These are phyloP conservation scores for Campylomormyrus tamandua DNA, from an alignment of 2,113 vertebrate species.

Conservation along the genomic window DNA sequence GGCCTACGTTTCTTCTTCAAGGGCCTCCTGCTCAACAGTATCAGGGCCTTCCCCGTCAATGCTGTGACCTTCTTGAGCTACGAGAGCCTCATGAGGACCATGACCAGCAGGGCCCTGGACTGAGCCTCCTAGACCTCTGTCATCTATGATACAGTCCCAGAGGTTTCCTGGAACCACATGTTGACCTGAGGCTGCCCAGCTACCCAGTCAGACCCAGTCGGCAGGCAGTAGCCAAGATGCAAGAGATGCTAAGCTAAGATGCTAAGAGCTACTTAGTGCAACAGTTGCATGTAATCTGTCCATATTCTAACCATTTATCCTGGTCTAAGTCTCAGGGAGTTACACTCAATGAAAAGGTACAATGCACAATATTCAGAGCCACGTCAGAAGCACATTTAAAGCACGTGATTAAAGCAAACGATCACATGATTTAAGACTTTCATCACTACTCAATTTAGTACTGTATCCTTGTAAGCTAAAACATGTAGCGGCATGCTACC, in stretches of 20 bases:
- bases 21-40: conserved; percentile 65
- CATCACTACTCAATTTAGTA: background rate
- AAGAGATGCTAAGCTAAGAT: background rate
- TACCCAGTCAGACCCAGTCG: background rate
- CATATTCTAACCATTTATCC: background rate
- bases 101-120: conserved; percentile 30
- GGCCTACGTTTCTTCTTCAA: conserved; percentile 63
- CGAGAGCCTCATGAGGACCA: conserved; percentile 55
- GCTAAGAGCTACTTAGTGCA: background rate
- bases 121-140: background rate
- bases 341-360: background rate
- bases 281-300: background rate
- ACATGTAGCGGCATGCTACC: background rate
- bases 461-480: background rate
- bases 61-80: conserved; percentile 73
- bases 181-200: background rate
- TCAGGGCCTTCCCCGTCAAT: conserved; percentile 74
- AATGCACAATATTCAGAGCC: background rate
- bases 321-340: background rate
- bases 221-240: background rate
- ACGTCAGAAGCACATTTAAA: background rate
- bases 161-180: background rate
- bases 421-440: background rate
- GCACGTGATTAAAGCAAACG: background rate
- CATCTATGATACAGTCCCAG: background rate